Evolutionary conservation across 2,888 invertebrate species (phyloP), one percentile per base, ranked within the genome.

Genomic region (Lithosia quadra): DNA sequence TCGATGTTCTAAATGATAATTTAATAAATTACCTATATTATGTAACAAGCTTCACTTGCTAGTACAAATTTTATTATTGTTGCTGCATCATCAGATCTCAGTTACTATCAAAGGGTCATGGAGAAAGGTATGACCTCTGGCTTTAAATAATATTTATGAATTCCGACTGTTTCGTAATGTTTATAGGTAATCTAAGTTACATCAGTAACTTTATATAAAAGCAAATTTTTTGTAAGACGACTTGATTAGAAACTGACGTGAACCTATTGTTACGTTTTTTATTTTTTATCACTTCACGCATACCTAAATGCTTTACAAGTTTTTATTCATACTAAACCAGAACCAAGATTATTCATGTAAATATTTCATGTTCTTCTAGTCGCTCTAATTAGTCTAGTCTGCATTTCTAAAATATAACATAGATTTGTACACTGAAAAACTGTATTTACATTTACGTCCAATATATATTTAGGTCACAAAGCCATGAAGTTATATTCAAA

Each of bases 81-180:
- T 49, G 36, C 21, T 28, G 28, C 33, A 53, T 57, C 63, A 58
- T 63, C 10, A 43, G 28, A 58, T 59, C n/a, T 63, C n/a, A 59
- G 15, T 55, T 33, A 15, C 56, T 59, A 21, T 24, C 15, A 59
- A 56, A 34, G 21, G 39, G 55, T 59, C 59, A 60, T 60, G 43
- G 64, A 60, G 68, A 68, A 68, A 68, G 64, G 63, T 56, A 18
- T 39, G 43, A 64, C 60, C 53, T 56, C 21, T 43, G 39, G 21
- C n/a, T 60, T 33, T 15, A 34, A 15, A 33, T 24, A 21, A 49
- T 57, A n/a, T 68, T 36, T 60, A 60, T 5, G 22, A 18, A 22
- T 34, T 28, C 3, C 21, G 53, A 0, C 49, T 49, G 21, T 62
- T 63, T 13, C n/a, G 4, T 36, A 21, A 56, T 56, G 7, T 22